A percentile compares a stretch with the other conserved stretches of the same genome.
Conservation (phyloP, 2,113 vertebrate species). For the Syngnathus scovelli region DNA sequence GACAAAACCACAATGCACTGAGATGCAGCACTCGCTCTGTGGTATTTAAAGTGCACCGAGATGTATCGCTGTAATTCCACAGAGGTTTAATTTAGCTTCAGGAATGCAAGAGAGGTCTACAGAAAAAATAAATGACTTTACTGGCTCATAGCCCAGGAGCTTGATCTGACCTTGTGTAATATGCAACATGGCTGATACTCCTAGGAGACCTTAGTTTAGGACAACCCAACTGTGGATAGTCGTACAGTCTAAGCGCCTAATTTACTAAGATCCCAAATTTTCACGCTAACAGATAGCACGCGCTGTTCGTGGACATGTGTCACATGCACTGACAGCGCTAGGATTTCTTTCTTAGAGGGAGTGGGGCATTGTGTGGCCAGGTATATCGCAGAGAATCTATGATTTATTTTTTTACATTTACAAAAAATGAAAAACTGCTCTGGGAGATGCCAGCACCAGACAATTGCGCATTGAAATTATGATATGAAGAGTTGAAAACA, state of each 20-base stretch:
- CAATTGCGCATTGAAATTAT: no score
- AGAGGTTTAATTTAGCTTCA: constrained; percentile 24
- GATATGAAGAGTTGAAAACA: no score
- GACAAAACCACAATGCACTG: neutral
- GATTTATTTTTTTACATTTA: no score
- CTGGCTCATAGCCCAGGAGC: constrained; percentile 23
- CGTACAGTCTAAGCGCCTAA: constrained; percentile 8
- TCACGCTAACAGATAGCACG: neutral
- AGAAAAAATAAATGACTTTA: constrained; percentile 24
- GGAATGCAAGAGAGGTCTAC: constrained; percentile 18
- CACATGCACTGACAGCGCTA: no score
- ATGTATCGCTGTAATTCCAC: constrained; percentile 24
- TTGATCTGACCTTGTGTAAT: constrained; percentile 13
- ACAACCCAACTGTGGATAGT: constrained; percentile 14
- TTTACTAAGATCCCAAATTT: neutral
- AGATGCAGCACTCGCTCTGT: constrained; percentile 24
- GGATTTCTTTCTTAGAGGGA: neutral
- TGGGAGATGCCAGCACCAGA: no score
- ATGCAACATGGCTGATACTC: constrained; percentile 13
- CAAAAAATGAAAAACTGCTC: no score
- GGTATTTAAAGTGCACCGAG: constrained; percentile 32
- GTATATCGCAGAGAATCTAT: no score
- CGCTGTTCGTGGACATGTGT: neutral
- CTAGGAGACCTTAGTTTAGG: constrained; percentile 8
- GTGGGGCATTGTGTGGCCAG: no score